Evolutionary conservation across 2,113 vertebrate species (phyloP).

Genomic region (Pandion haliaetus): DNA sequence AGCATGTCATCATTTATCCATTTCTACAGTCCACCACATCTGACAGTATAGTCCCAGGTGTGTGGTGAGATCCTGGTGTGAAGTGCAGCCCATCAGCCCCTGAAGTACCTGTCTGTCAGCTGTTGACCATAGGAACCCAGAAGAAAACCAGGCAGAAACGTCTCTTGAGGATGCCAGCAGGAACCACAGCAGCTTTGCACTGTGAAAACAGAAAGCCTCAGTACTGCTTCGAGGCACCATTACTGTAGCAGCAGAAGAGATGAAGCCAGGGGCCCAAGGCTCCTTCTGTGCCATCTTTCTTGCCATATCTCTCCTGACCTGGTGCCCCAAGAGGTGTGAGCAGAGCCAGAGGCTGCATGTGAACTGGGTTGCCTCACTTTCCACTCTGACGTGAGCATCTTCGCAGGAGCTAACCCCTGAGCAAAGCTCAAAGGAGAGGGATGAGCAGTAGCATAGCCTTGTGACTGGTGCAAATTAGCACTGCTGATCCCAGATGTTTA

Average conservation of each 20-base stretch:
- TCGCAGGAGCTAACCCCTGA: neutral
- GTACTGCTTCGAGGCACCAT: neutral
- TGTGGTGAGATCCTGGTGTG: neutral
- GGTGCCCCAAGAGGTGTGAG: neutral
- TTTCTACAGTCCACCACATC: neutral
- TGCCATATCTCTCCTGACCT: neutral
- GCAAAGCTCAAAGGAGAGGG: neutral
- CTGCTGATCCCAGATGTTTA: neutral
- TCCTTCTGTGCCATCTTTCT: neutral
- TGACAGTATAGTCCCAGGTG: fast-evolving
- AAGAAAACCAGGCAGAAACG: neutral
- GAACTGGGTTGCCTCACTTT: neutral
- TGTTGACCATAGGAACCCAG: fast-evolving
- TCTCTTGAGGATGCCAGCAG: neutral
- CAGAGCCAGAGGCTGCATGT: neutral
- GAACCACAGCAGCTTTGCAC: neutral
- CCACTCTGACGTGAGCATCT: neutral
- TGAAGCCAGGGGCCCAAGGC: neutral
- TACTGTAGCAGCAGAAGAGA: neutral
- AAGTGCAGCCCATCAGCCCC: neutral
- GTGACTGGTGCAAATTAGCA: neutral
- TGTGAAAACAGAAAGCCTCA: fast-evolving
- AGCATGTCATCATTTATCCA: fast-evolving
- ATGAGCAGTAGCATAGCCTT: neutral
- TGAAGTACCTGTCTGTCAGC: neutral